Conservation (phyloP, 2,888 invertebrate genomes). For the Polyommatus iphigenia region DNA sequence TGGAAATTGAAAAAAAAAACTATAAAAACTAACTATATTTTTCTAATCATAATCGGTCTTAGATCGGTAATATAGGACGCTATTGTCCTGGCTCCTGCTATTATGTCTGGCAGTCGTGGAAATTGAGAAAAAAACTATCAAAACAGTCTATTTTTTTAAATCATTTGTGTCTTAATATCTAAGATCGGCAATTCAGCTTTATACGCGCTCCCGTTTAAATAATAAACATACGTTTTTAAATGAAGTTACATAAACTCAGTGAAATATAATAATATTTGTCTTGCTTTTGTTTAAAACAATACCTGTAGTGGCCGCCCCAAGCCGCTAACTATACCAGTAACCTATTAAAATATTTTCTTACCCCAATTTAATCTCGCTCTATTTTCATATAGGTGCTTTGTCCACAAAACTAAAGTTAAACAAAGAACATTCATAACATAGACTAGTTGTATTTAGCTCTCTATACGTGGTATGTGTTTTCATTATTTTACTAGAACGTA, state of each 20-base stretch:
- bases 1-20: too few species aligned
- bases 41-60: too few species aligned
- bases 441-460: not conserved
- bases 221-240: not conserved
- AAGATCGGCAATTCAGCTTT: too few species aligned
- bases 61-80: too few species aligned
- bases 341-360: conserved; percentile 1
- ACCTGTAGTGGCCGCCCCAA: not conserved
- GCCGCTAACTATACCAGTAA: not conserved
- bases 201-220: not conserved
- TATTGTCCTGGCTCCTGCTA: too few species aligned
- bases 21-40: too few species aligned
- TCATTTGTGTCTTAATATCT: too few species aligned
- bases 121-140: too few species aligned
- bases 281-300: conserved; percentile 6
- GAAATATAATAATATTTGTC: not conserved
- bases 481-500: too few species aligned
- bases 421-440: not conserved
- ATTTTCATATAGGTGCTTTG: not conserved
- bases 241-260: not conserved
- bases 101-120: too few species aligned
- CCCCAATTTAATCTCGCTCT: not conserved
- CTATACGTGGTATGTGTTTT: too few species aligned
- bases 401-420: not conserved
- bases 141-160: too few species aligned